Conservation (phyloP, 2,113 vertebrate genomes). For the Oreochromis tanganicae region DNA sequence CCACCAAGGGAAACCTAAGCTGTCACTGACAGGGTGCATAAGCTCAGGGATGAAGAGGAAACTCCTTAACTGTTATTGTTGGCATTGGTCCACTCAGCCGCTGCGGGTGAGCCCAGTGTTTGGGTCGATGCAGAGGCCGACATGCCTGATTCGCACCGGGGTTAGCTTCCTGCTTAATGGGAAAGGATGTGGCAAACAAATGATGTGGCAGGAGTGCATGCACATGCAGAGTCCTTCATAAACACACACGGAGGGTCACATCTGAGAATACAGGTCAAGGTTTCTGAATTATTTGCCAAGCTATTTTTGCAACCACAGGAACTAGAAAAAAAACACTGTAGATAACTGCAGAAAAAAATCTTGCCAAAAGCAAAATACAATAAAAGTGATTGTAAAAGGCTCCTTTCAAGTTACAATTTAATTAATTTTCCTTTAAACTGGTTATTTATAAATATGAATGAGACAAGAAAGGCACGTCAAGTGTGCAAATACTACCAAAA, state of each 20-base stretch:
- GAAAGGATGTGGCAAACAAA: slow-evolving; percentile 55
- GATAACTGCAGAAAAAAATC: neutral
- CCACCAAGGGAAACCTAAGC: slow-evolving; percentile 40
- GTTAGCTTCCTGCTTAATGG: slow-evolving; percentile 38
- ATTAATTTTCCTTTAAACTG: neutral
- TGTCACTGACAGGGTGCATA: slow-evolving; percentile 30
- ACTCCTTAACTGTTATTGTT: slow-evolving; percentile 49
- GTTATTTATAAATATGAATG: neutral
- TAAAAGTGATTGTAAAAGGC: neutral
- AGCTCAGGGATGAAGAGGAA: slow-evolving; percentile 44
- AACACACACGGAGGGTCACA: slow-evolving; percentile 4
- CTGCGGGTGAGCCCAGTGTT: slow-evolving; percentile 24
- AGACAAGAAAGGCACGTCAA: neutral
- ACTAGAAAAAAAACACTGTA: neutral
- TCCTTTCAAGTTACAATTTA: neutral
- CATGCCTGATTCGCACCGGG: slow-evolving; percentile 25
- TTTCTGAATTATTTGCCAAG: neutral
- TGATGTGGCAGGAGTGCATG: slow-evolving; percentile 8
- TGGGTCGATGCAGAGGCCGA: slow-evolving; percentile 30
- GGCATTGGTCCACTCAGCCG: slow-evolving; percentile 22
- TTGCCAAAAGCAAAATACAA: neutral
- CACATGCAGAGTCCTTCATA: neutral
- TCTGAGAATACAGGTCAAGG: slow-evolving; percentile 21
- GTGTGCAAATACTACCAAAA: neutral
- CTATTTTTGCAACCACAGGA: neutral